Base-by-base conservation (phyloP, 1,140 invertebrate genomes). In the Zaprionus taronus region DNA sequence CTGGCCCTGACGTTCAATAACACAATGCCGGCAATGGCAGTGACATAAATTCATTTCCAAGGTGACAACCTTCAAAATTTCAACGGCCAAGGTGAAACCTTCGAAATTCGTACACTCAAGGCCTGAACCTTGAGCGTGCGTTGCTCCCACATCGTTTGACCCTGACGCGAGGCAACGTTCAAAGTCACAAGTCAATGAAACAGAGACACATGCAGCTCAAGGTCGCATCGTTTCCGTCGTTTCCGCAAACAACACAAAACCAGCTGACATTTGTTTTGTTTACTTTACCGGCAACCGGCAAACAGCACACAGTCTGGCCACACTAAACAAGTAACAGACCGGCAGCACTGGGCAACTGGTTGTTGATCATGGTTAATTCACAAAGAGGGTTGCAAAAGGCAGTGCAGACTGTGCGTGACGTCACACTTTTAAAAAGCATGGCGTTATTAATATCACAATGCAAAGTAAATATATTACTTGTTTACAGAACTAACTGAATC, bases 1-100 rank as follows among this genome's bases (percentile, higher is more conserved):
- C 66, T 81, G 74, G 62, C 81, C 73, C 67, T 83, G 77, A 41
- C 26, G 34, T 66, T 83, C 80, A 87, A 83, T 87, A 77, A 51
- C 83, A 60, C 53, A 28, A 15, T 9, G 9, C 31, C 7, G 41
- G 20, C 71, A 78, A 63, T 74, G 83, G 51, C 84, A 89, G 47
- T 89, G 85, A 80, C 86, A 84, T 51, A 36, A 66, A 77, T 87
- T 90, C 81, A 81, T 69, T 83, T 82, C 56, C 85, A 90, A 90
- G 85, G 81, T 72, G 74, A 65, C 70, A 77, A 58, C 85, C 86
- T 90, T 81, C 72, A 77, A 81, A 80, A 77, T 64, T 71, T 82
- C 22, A 82, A 53, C 77, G 74, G 76, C 79, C 85, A 90, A 90
- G 85, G 84, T 63, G 57, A 82, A 89, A 82, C 85, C 85, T 89